phyloP scores from a whole-genome alignment of 2,888 invertebrate genomes.

The Apodemia mormo region DNA sequence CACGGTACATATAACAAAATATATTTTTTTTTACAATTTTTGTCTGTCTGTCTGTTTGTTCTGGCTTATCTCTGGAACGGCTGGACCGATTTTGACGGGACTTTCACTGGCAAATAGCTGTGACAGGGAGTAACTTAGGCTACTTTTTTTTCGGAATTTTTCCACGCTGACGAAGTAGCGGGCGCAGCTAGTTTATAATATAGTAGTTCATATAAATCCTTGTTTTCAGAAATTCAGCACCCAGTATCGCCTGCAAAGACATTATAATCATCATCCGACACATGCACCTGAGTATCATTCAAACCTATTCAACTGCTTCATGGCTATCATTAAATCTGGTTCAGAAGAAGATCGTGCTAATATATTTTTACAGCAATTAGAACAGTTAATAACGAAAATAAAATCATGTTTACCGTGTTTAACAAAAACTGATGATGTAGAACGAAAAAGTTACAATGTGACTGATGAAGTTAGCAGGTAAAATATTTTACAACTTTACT shows the following conservation, averaged over 20 bases:
- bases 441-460: conserved; percentile 55
- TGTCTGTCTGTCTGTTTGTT: too few species aligned
- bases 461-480: conserved; percentile 69
- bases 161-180: too few species aligned
- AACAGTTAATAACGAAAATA: conserved; percentile 62
- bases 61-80: too few species aligned
- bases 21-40: too few species aligned
- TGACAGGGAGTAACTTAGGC: too few species aligned
- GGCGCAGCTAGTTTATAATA: too few species aligned
- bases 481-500: background rate
- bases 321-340: conserved; percentile 62
- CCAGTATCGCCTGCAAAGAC: conserved; percentile 65
- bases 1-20: too few species aligned
- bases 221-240: conserved; percentile 63
- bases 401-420: conserved; percentile 64
- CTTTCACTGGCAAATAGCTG: too few species aligned
- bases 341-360: conserved; percentile 56
- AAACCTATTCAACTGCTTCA: conserved; percentile 66
- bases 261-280: conserved; percentile 67
- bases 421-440: conserved; percentile 49
- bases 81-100: too few species aligned
- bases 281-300: conserved; percentile 67
- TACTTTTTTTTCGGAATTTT: too few species aligned
- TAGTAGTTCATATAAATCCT: background rate
- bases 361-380: conserved; percentile 66